Evolutionary conservation across 2,797 vertebrate species (phyloP).

Genomic region (Coluber constrictor): DNA sequence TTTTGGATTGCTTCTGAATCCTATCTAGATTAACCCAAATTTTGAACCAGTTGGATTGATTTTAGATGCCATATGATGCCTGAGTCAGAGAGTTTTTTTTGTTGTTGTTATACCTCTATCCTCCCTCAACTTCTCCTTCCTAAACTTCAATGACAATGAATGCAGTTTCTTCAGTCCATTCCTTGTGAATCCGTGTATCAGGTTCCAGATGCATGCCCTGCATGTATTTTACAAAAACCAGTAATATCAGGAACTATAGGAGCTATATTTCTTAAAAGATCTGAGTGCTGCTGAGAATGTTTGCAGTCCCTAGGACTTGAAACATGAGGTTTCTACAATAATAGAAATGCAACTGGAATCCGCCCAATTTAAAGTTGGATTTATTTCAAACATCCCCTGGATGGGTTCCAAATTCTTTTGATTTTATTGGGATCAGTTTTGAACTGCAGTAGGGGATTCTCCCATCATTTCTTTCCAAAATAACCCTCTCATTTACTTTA

Average conservation of each 20-base stretch:
- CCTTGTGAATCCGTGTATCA: background rate
- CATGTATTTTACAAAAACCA: background rate
- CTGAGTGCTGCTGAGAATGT: background rate
- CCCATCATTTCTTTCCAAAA: background rate
- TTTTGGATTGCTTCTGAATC: background rate
- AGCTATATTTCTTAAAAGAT: background rate
- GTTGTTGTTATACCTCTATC: background rate
- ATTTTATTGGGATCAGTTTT: background rate
- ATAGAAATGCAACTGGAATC: background rate
- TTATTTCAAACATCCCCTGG: background rate
- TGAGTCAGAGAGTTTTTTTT: background rate
- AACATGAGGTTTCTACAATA: background rate
- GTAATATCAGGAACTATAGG: background rate
- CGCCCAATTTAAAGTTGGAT: background rate
- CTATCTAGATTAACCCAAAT: background rate
- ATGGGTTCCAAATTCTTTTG: background rate
- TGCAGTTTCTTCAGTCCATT: background rate
- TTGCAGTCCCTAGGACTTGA: background rate
- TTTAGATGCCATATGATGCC: background rate
- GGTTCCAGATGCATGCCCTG: background rate
- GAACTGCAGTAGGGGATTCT: background rate
- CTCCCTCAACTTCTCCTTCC: background rate
- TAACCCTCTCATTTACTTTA: background rate
- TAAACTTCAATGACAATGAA: background rate
- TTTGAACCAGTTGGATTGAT: background rate